These are phyloP conservation scores for Dicaeum eximium DNA, from an alignment of 2,113 vertebrate species.

Conservation along the genomic window DNA sequence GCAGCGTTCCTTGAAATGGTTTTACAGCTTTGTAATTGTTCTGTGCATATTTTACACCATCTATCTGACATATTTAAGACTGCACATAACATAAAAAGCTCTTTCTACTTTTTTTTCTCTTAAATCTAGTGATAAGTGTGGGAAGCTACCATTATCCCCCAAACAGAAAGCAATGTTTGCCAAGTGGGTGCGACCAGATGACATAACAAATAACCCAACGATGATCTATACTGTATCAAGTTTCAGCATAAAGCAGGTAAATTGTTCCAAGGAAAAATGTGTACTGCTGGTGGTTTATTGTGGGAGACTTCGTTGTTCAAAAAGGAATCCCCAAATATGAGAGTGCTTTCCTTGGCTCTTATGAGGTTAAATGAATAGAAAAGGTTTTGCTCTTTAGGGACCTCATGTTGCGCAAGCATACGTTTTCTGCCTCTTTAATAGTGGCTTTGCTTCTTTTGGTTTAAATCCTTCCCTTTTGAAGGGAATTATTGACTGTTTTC, in stretches of 20 bases:
- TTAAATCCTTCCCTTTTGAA: not conserved
- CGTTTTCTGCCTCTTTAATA: not conserved
- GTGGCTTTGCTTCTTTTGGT: not conserved
- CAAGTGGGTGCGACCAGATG: constrained; percentile 93
- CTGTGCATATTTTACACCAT: not conserved
- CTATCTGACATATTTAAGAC: not conserved
- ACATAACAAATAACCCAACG: constrained; percentile 90
- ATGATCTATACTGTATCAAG: constrained; percentile 99
- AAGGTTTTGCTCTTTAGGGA: not conserved
- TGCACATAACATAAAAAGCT: not conserved
- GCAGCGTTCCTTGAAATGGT: not conserved
- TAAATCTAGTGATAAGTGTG: constrained; percentile 83
- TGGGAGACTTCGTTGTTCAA: not conserved
- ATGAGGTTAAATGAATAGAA: not conserved
- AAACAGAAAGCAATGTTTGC: constrained; percentile 95
- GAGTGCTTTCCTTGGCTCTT: not conserved
- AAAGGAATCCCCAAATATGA: not conserved
- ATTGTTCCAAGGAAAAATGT: not conserved
- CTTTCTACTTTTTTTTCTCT: not conserved
- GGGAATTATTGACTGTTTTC: not conserved
- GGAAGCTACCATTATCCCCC: constrained; percentile 91
- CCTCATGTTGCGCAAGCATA: not conserved
- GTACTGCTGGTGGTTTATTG: not conserved
- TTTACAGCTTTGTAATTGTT: not conserved
- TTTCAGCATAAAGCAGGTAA: constrained; percentile 98